Conservation (phyloP, 2,888 invertebrate species). For the Erynnis tages region DNA sequence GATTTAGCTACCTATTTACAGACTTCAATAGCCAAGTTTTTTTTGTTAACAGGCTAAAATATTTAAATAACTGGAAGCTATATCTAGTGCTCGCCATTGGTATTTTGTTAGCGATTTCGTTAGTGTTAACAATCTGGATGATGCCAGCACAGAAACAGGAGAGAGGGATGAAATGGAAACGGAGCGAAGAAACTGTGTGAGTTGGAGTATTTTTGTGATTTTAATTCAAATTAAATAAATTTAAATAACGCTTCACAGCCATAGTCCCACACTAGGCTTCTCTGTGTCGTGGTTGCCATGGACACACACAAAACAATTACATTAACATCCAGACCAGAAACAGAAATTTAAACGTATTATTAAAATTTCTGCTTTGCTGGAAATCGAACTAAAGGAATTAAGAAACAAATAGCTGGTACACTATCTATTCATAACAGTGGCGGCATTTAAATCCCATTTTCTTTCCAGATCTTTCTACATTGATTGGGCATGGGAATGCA, state of each 20-base stretch:
- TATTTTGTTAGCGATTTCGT: neutral
- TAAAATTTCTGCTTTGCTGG: too few species aligned
- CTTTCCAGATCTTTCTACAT: constrained; percentile 21
- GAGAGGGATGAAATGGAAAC: neutral
- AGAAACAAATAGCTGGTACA: too few species aligned
- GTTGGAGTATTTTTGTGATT: neutral
- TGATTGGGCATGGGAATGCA: constrained; percentile 48
- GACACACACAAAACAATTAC: too few species aligned
- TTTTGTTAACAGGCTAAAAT: neutral
- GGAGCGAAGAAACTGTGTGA: constrained; percentile 18
- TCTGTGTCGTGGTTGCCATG: too few species aligned
- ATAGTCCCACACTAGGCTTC: too few species aligned
- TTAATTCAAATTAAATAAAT: neutral
- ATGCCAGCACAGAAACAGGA: neutral
- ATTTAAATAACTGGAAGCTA: constrained; percentile 12
- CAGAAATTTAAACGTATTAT: too few species aligned
- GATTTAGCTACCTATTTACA: neutral
- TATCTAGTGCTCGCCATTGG: constrained; percentile 13
- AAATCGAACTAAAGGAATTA: too few species aligned
- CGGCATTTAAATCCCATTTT: neutral
- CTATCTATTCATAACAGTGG: too few species aligned
- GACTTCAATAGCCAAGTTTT: neutral
- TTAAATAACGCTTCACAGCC: too few species aligned
- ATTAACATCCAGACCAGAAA: too few species aligned
- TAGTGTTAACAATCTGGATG: constrained; percentile 4